These are phyloP conservation scores for Montipora capitata DNA, from an alignment of 92 coral and sea anemone genomes.

Conservation along the genomic window DNA sequence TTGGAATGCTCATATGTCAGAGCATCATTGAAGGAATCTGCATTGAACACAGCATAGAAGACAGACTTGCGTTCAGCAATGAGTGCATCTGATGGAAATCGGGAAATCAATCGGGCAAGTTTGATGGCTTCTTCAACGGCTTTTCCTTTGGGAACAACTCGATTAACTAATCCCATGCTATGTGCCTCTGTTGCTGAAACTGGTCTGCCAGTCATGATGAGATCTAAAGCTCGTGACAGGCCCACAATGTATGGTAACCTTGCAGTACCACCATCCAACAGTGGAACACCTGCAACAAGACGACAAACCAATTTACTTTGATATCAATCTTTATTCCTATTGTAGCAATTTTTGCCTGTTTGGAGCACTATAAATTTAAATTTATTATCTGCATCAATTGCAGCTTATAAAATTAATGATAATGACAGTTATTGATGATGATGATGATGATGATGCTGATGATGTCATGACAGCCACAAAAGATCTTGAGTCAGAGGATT, in stretches of 20 bases:
- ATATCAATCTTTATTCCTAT: background rate
- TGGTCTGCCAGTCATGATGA: conserved; percentile 94
- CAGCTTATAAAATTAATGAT: no score
- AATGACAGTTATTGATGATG: no score
- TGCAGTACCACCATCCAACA: conserved; percentile 95
- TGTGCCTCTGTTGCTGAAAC: conserved; percentile 87
- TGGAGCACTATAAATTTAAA: background rate
- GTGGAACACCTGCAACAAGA: conserved; percentile 79
- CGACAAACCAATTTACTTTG: background rate
- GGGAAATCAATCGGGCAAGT: conserved; percentile 78
- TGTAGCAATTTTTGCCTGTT: background rate
- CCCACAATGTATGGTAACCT: conserved; percentile 90
- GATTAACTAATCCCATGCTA: conserved; percentile 85
- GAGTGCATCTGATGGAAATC: conserved; percentile 82
- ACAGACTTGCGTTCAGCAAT: conserved; percentile 89
- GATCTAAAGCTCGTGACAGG: conserved; percentile 92
- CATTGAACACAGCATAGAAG: conserved; percentile 85
- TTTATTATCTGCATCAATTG: no score
- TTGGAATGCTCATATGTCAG: conserved; percentile 82
- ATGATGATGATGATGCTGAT: no score
- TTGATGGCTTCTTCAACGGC: conserved; percentile 81
- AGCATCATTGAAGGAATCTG: conserved; percentile 88
- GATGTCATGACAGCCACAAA: no score
- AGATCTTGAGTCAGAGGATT: no score
- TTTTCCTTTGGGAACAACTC: conserved; percentile 87